Evolutionary conservation across 2,888 invertebrate genomes (phyloP).

Genomic region (Acleris cristana): DNA sequence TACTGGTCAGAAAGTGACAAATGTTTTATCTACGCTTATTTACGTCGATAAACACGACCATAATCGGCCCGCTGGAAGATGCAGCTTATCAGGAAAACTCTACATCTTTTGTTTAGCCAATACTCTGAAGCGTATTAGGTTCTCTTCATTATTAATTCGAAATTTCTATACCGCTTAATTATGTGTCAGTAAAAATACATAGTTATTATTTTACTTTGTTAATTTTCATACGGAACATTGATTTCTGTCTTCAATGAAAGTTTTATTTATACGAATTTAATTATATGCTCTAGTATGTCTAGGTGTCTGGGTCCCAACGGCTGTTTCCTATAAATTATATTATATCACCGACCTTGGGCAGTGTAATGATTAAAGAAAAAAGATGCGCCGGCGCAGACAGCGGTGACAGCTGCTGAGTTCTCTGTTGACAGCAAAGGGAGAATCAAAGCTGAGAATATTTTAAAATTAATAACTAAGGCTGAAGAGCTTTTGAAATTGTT

Average conservation of each 20-base stretch:
- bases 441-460: slow-evolving; percentile 3
- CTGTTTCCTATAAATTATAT: slow-evolving; percentile 26
- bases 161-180: no score
- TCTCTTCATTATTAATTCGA: no score
- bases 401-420: slow-evolving; percentile 2
- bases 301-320: slow-evolving; percentile 15
- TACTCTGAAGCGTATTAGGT: no score
- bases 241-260: neutral
- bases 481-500: neutral
- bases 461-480: neutral
- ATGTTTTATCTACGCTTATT: no score
- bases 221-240: no score
- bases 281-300: slow-evolving; percentile 8
- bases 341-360: slow-evolving; percentile 15
- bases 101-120: no score
- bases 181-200: no score
- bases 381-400: slow-evolving; percentile 10
- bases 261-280: neutral
- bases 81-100: no score
- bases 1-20: no score
- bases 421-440: slow-evolving; percentile 19
- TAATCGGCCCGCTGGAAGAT: no score
- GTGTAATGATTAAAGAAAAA: slow-evolving; percentile 10
- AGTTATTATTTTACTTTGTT: no score
- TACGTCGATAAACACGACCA: no score